phyloP scores from a whole-genome alignment of 2,797 vertebrate genomes.

The Paratrypauchen microcephalus region DNA sequence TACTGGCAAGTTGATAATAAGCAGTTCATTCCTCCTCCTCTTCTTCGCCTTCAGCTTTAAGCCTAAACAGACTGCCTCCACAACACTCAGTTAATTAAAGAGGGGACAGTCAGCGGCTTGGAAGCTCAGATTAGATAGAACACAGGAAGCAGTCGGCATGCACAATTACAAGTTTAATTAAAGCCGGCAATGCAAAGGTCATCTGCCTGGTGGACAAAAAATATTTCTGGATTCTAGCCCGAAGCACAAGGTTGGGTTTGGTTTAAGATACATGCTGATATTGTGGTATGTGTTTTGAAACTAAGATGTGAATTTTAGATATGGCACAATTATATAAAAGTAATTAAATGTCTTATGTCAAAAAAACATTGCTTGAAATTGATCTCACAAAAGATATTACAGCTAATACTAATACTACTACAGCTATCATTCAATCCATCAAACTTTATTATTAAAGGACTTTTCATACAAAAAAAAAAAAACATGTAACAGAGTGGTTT shows the following conservation, averaged over 20 bases:
- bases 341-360: too few species aligned
- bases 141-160: constrained; percentile 49
- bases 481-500: too few species aligned
- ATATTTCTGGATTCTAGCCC: constrained; percentile 17
- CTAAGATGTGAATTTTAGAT: too few species aligned
- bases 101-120: constrained; percentile 49
- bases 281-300: too few species aligned
- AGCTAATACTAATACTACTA: too few species aligned
- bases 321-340: too few species aligned
- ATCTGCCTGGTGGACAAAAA: constrained; percentile 42
- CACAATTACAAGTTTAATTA: constrained; percentile 72
- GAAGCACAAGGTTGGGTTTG: neutral
- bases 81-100: constrained; percentile 57
- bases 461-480: too few species aligned
- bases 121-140: constrained; percentile 61
- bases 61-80: constrained; percentile 26
- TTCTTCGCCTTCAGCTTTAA: constrained; percentile 11
- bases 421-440: too few species aligned
- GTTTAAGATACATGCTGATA: neutral
- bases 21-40: constrained; percentile 5
- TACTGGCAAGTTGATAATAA: constrained; percentile 10
- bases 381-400: too few species aligned
- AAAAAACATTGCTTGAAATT: too few species aligned
- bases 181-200: constrained; percentile 63
- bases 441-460: too few species aligned